phyloP scores from a whole-genome alignment of 2,888 invertebrate genomes.

The Stenichneumon culpator region DNA sequence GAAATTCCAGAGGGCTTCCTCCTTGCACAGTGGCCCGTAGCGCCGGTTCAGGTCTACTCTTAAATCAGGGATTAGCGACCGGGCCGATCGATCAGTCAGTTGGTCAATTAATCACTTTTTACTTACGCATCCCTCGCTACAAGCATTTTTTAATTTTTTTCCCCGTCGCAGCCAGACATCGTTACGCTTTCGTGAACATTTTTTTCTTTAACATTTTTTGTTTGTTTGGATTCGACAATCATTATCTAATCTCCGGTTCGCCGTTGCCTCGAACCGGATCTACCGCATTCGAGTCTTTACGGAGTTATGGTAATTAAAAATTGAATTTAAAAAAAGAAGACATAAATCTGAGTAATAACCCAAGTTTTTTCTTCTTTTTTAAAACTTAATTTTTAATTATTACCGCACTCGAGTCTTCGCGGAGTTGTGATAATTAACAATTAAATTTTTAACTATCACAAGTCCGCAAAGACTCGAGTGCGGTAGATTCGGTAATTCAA shows the following conservation, averaged over 20 bases:
- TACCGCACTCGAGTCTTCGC: too few relatives aligned
- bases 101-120: constrained; percentile 56
- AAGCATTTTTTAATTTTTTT: constrained; percentile 5
- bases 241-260: constrained; percentile 7
- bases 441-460: too few relatives aligned
- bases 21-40: constrained; percentile 92
- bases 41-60: constrained; percentile 84
- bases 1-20: constrained; percentile 91
- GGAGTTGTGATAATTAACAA: too few relatives aligned
- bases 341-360: too few relatives aligned
- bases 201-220: too few relatives aligned
- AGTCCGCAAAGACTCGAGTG: too few relatives aligned
- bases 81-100: constrained; percentile 73
- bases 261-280: background rate
- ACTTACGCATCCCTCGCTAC: constrained; percentile 48
- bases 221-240: background rate
- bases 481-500: too few relatives aligned
- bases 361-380: too few relatives aligned
- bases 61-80: constrained; percentile 80
- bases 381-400: too few relatives aligned
- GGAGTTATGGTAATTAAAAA: background rate
- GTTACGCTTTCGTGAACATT: constrained; percentile 1
- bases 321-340: background rate
- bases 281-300: background rate
- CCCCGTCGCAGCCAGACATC: background rate